phyloP scores from a whole-genome alignment of 2,888 invertebrate genomes.

The Standfussiana lucernea region DNA sequence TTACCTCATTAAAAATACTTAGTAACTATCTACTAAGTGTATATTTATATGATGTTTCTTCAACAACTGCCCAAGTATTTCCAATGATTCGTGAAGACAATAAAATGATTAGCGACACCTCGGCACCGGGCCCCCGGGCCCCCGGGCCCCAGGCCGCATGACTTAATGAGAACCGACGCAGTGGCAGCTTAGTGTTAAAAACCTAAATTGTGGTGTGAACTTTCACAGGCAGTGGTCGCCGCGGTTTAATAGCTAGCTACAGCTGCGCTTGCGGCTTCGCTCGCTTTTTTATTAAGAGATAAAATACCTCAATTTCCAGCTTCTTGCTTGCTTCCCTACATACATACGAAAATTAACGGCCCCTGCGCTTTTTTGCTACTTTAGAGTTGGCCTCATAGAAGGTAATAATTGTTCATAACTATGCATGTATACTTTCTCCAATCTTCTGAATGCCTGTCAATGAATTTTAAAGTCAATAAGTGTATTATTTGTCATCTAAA shows the following conservation, averaged over 20 bases:
- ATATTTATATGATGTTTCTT: slow-evolving; percentile 47
- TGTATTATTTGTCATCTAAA: not conserved
- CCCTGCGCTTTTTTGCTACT: not conserved
- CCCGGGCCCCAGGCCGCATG: slow-evolving; percentile 64
- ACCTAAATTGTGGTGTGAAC: slow-evolving; percentile 90
- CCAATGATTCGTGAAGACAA: slow-evolving; percentile 80
- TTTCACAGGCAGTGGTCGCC: slow-evolving; percentile 86
- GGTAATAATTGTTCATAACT: not conserved
- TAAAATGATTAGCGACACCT: slow-evolving; percentile 87
- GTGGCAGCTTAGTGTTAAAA: slow-evolving; percentile 88
- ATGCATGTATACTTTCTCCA: not conserved
- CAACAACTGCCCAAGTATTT: slow-evolving; percentile 69
- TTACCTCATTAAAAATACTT: slow-evolving; percentile 46
- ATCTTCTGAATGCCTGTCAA: not conserved
- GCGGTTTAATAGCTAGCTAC: slow-evolving; percentile 80
- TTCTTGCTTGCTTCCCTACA: not conserved
- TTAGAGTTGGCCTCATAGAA: not conserved
- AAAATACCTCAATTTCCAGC: not conserved
- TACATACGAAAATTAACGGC: not conserved
- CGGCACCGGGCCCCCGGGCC: slow-evolving; percentile 63
- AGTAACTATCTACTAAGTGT: slow-evolving; percentile 54
- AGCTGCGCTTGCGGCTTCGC: slow-evolving; percentile 18
- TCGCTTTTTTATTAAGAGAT: slow-evolving; percentile 17
- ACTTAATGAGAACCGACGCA: slow-evolving; percentile 83
- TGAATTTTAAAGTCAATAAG: not conserved